Percentiles rank a stretch among this genome's conserved stretches.
Conservation (phyloP, 2,113 vertebrate genomes). For the Ploceus nigricollis region DNA sequence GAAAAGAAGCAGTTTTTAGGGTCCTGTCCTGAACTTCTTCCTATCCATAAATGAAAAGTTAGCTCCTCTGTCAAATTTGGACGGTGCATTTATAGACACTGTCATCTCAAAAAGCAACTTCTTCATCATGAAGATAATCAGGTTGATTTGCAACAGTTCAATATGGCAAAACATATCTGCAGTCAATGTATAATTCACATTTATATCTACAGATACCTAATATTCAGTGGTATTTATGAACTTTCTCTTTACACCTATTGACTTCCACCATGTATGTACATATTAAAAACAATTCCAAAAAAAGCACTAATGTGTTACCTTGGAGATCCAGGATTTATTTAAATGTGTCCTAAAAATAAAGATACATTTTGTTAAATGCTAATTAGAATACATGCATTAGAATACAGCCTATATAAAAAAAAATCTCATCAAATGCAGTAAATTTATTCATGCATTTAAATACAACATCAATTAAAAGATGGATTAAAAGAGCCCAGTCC, state of each 20-base stretch:
- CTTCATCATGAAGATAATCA: neutral
- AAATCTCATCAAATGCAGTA: neutral
- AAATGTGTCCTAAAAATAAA: slow-evolving; percentile 55
- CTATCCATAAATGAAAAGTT: slow-evolving; percentile 38
- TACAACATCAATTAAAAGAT: neutral
- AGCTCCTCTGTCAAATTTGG: neutral
- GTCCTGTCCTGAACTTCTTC: slow-evolving; percentile 57
- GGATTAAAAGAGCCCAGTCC: neutral
- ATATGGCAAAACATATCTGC: neutral
- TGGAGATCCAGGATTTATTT: slow-evolving; percentile 46
- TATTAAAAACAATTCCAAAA: neutral
- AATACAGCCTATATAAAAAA: neutral
- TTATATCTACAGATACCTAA: neutral
- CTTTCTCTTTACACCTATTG: neutral
- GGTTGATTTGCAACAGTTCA: neutral
- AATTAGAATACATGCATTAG: neutral
- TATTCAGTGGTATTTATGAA: neutral
- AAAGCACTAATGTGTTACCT: slow-evolving; percentile 63
- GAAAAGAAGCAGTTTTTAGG: slow-evolving; percentile 47
- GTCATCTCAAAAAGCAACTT: neutral
- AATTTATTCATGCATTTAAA: neutral
- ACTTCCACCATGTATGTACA: neutral
- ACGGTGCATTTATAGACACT: neutral
- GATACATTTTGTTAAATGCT: neutral
- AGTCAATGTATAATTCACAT: neutral